phyloP scores from a whole-genome alignment of 2,888 invertebrate species.

The Lordiphosa fenestrarum region DNA sequence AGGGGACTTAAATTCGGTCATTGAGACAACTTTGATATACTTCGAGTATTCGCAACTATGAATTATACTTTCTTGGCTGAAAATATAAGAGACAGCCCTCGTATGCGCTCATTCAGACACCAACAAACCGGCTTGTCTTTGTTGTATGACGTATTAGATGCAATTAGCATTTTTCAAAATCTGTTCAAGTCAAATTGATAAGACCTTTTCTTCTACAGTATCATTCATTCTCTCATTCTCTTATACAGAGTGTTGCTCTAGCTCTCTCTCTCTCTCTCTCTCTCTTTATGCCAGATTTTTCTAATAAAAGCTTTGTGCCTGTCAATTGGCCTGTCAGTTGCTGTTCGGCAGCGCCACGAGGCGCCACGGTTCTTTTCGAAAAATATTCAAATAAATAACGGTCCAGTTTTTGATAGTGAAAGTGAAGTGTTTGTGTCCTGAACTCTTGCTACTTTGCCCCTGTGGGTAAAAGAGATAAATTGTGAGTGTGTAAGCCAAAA shows the following conservation, averaged over 20 bases:
- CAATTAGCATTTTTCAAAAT: slow-evolving; percentile 5
- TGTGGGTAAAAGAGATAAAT: slow-evolving; percentile 8
- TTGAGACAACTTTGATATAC: too few relatives aligned
- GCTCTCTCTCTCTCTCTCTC: slow-evolving; percentile 7
- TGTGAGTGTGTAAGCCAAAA: slow-evolving; percentile 1
- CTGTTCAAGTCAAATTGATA: slow-evolving; percentile 8
- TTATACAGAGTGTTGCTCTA: neutral
- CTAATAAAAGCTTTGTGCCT: slow-evolving; percentile 50
- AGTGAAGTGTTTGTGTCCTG: slow-evolving; percentile 33
- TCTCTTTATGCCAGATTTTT: slow-evolving; percentile 24
- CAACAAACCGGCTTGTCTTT: slow-evolving; percentile 30
- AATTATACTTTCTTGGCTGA: too few relatives aligned
- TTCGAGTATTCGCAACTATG: too few relatives aligned
- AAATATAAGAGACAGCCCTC: neutral
- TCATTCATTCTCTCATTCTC: slow-evolving; percentile 7
- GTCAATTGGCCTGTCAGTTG: slow-evolving; percentile 46
- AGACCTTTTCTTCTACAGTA: slow-evolving; percentile 20
- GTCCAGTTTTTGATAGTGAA: slow-evolving; percentile 32
- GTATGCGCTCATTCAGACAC: slow-evolving; percentile 50
- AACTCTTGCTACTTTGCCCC: slow-evolving; percentile 1
- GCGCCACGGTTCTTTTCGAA: slow-evolving; percentile 35
- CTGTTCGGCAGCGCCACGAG: slow-evolving; percentile 57
- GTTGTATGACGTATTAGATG: slow-evolving; percentile 44
- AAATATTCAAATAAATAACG: slow-evolving; percentile 16
- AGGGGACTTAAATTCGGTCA: too few relatives aligned